Evolutionary conservation across 2,888 invertebrate species (phyloP), one percentile per base, ranked within the genome.

Genomic region (Psylliodes chrysocephalus): DNA sequence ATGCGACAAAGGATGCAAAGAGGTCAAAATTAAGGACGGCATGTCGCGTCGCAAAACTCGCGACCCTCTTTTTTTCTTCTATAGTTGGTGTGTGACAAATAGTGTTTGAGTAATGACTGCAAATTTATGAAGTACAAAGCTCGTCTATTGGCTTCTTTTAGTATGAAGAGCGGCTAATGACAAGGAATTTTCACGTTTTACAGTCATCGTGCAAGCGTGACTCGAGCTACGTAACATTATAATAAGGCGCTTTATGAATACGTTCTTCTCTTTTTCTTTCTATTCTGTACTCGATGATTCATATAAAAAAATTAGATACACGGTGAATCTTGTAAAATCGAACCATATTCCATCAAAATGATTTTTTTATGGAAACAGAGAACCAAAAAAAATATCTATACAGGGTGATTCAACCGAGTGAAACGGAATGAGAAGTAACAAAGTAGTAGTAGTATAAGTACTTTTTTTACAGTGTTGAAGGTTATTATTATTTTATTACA

Each of bases 191-290:
- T 64, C 63, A 64, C 63, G 63, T 60, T 60, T 60, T 54, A 35
- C 59, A 53, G 46, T 57, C 55, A 51, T 63, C 63, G 63, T 63
- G 63, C 59, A 54, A 64, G 53, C 63, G 63, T 64, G 63, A 64
- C 63, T 60, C 14, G 49, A 59, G 33, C 63, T 54, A 59, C 40
- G 60, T 64, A 60, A 64, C 53, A 60, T 59, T 60, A 59, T 64
- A 64, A 64, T 64, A 64, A 64, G 60, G 30, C 60, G 63, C 59
- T 60, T 60, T 64, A 64, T 64, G 63, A 64, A 64, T 64, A 60
- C 59, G 53, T 35, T 64, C 54, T 54, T 64, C 47, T 59, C 14
- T 53, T 53, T 42, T 60, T n/a, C 47, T 52, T 44, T 35, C 35
- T 60, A 54, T 54, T 47, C 59, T 59, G 25, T 63, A 63, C 46